Evolutionary conservation across 2,888 invertebrate genomes (phyloP).

Genomic region (Elaeidobius kamerunicus): DNA sequence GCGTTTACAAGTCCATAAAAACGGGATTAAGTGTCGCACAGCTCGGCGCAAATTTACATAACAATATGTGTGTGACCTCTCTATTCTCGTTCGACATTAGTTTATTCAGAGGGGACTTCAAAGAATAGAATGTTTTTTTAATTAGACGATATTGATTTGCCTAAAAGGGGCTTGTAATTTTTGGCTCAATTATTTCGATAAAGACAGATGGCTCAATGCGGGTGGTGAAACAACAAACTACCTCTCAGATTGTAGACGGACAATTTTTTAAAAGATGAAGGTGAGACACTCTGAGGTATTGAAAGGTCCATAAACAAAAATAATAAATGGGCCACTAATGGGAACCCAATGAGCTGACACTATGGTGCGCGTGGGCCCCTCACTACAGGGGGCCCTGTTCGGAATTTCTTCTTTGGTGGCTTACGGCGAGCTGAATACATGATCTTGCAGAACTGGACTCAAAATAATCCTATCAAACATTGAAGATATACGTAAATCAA

Average conservation of each 20-base stretch:
- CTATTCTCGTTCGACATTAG: conserved; percentile 1
- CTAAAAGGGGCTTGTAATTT: too few species aligned
- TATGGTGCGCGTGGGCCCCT: conserved; percentile 45
- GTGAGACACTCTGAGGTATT: conserved; percentile 33
- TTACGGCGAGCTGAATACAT: conserved; percentile 23
- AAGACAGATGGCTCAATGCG: conserved; percentile 20
- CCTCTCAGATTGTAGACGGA: conserved; percentile 22
- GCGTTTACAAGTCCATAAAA: conserved; percentile 28
- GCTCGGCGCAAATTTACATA: conserved; percentile 17
- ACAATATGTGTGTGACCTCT: conserved; percentile 21
- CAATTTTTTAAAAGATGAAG: conserved; percentile 13
- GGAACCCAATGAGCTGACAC: conserved; percentile 42
- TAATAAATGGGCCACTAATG: conserved; percentile 42
- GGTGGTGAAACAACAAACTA: conserved; percentile 31
- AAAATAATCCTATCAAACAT: not conserved
- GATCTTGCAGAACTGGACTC: conserved; percentile 16
- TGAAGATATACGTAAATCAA: too few species aligned
- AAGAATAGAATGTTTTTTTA: too few species aligned
- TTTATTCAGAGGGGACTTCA: conserved; percentile 1
- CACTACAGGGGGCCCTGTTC: conserved; percentile 38
- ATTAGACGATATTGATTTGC: too few species aligned
- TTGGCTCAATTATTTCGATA: too few species aligned
- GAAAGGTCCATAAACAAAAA: conserved; percentile 37
- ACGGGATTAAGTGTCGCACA: conserved; percentile 22
- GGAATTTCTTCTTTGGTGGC: conserved; percentile 34